Conservation (phyloP, 2,797 vertebrate genomes). For the Thalassophryne amazonica region DNA sequence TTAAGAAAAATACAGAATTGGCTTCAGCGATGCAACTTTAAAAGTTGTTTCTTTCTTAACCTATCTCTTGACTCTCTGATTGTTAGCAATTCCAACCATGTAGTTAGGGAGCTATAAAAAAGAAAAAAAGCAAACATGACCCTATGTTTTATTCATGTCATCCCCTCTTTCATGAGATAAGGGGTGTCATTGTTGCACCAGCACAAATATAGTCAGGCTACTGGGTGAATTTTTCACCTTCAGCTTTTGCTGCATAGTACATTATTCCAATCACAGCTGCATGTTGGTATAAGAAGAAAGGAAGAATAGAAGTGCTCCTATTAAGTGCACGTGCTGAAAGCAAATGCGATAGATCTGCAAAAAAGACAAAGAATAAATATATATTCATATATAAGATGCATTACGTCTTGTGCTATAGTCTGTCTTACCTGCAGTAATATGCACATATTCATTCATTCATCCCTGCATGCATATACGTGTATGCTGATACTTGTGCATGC, state of each 20-base stretch:
- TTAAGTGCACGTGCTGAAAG: not conserved
- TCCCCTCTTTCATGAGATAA: slow-evolving; percentile 66
- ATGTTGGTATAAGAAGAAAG: not conserved
- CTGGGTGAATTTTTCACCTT: slow-evolving; percentile 59
- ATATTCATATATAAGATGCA: not conserved
- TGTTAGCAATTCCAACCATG: slow-evolving; percentile 72
- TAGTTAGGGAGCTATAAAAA: slow-evolving; percentile 52
- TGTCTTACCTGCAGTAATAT: not conserved
- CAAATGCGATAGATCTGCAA: not conserved
- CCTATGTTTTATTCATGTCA: slow-evolving; percentile 75
- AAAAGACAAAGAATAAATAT: not conserved
- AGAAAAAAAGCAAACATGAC: slow-evolving; percentile 50
- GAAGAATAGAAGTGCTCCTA: not conserved
- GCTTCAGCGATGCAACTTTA: slow-evolving; percentile 55
- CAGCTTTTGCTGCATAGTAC: slow-evolving; percentile 30
- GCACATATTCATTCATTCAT: not conserved
- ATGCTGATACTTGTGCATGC: not conserved
- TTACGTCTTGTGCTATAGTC: not conserved
- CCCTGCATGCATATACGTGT: not conserved
- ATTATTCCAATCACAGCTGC: slow-evolving; percentile 9
- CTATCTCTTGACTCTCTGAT: slow-evolving; percentile 60
- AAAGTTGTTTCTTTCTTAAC: slow-evolving; percentile 57
- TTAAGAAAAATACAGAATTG: slow-evolving; percentile 50
- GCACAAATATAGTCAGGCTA: slow-evolving; percentile 34
- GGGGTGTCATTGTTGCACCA: slow-evolving; percentile 57